phyloP scores from a whole-genome alignment of 2,797 vertebrate species.

The Rhynchotus rufescens region DNA sequence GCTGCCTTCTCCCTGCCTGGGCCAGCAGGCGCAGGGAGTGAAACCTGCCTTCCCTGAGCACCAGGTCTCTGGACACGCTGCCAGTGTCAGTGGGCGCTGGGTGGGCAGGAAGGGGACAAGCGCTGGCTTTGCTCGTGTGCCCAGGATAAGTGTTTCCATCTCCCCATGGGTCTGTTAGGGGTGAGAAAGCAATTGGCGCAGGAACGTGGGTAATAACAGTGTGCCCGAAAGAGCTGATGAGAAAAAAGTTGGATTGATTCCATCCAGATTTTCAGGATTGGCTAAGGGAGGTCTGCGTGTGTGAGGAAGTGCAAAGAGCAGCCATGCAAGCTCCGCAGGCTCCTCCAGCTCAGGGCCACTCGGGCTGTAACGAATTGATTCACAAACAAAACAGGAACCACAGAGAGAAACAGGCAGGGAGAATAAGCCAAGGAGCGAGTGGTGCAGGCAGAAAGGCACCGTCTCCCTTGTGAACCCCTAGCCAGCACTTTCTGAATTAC shows the following conservation, averaged over 20 bases:
- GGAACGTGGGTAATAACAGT: neutral
- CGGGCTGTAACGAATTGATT: neutral
- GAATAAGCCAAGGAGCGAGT: neutral
- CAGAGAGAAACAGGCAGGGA: neutral
- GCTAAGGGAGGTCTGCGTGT: neutral
- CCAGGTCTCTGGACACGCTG: rapidly evolving
- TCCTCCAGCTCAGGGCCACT: neutral
- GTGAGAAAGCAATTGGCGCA: constrained; percentile 2
- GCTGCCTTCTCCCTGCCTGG: neutral
- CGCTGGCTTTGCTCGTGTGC: neutral
- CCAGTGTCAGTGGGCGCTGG: neutral
- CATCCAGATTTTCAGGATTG: constrained; percentile 25
- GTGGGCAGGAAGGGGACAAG: neutral
- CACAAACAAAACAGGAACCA: neutral
- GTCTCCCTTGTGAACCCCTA: neutral
- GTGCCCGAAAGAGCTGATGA: neutral
- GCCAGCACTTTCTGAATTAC: neutral
- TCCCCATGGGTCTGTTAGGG: neutral
- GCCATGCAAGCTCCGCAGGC: neutral
- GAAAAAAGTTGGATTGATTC: neutral
- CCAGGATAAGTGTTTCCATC: neutral
- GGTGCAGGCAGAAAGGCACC: neutral
- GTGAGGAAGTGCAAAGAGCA: constrained; percentile 5
- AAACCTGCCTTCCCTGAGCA: neutral
- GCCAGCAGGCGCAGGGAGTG: neutral